A percentile compares a stretch with the other conserved stretches of the same genome.
phyloP scores from a whole-genome alignment of 2,113 vertebrate species.

The Osmerus eperlanus region DNA sequence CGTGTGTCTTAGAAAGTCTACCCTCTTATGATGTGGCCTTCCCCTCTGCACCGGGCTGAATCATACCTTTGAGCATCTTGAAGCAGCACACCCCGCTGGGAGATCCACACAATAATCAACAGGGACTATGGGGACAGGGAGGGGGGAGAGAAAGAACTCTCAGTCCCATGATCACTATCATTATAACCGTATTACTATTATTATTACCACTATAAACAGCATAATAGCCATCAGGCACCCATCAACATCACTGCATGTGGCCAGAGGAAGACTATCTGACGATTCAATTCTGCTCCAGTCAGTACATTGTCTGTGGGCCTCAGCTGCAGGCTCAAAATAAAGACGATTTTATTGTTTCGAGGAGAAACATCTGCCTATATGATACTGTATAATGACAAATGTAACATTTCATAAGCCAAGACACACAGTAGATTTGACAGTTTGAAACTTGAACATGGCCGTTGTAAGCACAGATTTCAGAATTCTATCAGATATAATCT shows the following conservation, averaged over 20 bases:
- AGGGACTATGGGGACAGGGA: not conserved
- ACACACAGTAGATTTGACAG: too few relatives aligned
- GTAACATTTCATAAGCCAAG: not conserved
- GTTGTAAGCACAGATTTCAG: too few relatives aligned
- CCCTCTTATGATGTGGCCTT: not conserved
- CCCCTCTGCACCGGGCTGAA: conserved; percentile 52
- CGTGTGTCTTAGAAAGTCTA: not conserved
- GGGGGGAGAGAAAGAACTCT: conserved; percentile 28
- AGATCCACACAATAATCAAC: conserved; percentile 37
- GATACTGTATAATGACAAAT: not conserved
- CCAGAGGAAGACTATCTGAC: conserved; percentile 35
- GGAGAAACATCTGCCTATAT: not conserved
- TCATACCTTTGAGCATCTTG: conserved; percentile 49
- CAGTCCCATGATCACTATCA: conserved; percentile 55
- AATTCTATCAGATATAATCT: too few relatives aligned
- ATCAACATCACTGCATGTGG: conserved; percentile 61
- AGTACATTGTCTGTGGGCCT: conserved; percentile 13
- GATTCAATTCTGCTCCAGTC: conserved; percentile 11
- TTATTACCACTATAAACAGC: conserved; percentile 56
- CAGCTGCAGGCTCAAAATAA: conserved; percentile 18
- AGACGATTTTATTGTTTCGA: not conserved
- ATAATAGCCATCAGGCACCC: conserved; percentile 59
- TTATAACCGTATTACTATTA: conserved; percentile 48
- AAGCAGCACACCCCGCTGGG: conserved; percentile 51
- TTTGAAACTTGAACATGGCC: too few relatives aligned